phyloP scores from a whole-genome alignment of 1,140 invertebrate species.

The Pseudomyrmex gracilis region DNA sequence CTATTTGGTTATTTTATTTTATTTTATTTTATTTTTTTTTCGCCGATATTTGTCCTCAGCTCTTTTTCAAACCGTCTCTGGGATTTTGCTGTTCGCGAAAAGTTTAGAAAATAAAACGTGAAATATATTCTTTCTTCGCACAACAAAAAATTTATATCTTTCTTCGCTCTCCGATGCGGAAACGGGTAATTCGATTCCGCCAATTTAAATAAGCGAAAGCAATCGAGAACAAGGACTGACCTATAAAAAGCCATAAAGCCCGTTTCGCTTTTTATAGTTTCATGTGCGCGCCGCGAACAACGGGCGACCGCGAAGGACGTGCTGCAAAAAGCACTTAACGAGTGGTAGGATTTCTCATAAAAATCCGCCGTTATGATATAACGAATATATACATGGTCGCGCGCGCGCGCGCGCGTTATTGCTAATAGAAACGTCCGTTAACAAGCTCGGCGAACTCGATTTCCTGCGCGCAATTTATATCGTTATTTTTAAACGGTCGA shows the following conservation, averaged over 20 bases:
- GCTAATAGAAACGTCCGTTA: constrained; percentile 9
- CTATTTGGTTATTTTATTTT: too few species aligned
- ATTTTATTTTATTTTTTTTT: too few species aligned
- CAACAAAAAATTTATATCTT: not conserved
- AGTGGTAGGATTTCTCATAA: constrained; percentile 23
- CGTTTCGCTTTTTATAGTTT: constrained; percentile 21
- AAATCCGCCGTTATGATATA: constrained; percentile 26
- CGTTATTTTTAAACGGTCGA: not conserved
- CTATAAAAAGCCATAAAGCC: constrained; percentile 38
- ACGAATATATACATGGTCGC: not conserved
- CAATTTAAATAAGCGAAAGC: constrained; percentile 15
- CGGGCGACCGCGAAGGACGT: not conserved
- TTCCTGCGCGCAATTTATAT: not conserved
- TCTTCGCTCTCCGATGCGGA: too few species aligned
- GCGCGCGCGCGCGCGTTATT: not conserved
- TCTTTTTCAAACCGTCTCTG: too few species aligned
- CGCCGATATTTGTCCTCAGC: too few species aligned
- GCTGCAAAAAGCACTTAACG: constrained; percentile 19
- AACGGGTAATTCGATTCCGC: not conserved
- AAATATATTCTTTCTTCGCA: too few species aligned
- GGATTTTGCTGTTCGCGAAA: too few species aligned
- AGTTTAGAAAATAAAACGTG: too few species aligned
- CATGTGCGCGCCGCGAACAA: not conserved
- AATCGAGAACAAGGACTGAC: not conserved
- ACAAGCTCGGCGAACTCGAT: not conserved